Conservation (phyloP, 1,140 invertebrate species). For the Ericerus pela region DNA sequence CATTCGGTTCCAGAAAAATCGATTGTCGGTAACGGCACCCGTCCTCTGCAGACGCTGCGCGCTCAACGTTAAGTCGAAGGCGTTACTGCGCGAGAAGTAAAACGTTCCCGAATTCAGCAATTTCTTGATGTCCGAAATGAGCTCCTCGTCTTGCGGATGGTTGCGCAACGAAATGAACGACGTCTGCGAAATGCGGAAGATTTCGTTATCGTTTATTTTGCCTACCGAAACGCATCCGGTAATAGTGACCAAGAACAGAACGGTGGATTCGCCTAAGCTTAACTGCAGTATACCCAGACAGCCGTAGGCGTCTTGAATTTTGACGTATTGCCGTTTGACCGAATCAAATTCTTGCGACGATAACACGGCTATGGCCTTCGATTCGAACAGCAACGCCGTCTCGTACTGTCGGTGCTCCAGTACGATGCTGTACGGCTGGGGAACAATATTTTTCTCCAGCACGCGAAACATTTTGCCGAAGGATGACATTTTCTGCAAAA, state of each 20-base stretch:
- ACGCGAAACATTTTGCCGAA: slow-evolving; percentile 86
- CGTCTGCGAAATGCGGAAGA: slow-evolving; percentile 85
- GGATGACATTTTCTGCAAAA: slow-evolving; percentile 32
- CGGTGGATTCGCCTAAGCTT: slow-evolving; percentile 62
- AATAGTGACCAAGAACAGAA: slow-evolving; percentile 80
- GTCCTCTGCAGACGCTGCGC: slow-evolving; percentile 71
- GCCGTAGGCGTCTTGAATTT: slow-evolving; percentile 81
- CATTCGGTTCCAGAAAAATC: slow-evolving; percentile 95
- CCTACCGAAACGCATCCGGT: slow-evolving; percentile 88
- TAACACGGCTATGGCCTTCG: slow-evolving; percentile 68
- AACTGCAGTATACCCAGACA: slow-evolving; percentile 79
- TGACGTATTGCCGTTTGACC: slow-evolving; percentile 73
- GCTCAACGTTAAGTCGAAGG: slow-evolving; percentile 80
- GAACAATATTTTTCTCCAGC: slow-evolving; percentile 67
- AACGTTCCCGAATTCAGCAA: slow-evolving; percentile 91
- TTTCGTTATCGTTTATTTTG: slow-evolving; percentile 82
- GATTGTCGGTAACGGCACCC: slow-evolving; percentile 69
- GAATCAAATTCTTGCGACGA: slow-evolving; percentile 68
- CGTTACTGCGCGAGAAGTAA: slow-evolving; percentile 75
- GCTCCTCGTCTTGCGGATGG: slow-evolving; percentile 59
- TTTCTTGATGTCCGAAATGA: slow-evolving; percentile 67
- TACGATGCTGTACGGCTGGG: slow-evolving; percentile 75
- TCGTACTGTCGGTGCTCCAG: slow-evolving; percentile 74
- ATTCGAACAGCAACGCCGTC: slow-evolving; percentile 77
- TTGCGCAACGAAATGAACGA: slow-evolving; percentile 75